Base-by-base conservation (phyloP, 1,140 invertebrate genomes). In the Helicoverpa zea region DNA sequence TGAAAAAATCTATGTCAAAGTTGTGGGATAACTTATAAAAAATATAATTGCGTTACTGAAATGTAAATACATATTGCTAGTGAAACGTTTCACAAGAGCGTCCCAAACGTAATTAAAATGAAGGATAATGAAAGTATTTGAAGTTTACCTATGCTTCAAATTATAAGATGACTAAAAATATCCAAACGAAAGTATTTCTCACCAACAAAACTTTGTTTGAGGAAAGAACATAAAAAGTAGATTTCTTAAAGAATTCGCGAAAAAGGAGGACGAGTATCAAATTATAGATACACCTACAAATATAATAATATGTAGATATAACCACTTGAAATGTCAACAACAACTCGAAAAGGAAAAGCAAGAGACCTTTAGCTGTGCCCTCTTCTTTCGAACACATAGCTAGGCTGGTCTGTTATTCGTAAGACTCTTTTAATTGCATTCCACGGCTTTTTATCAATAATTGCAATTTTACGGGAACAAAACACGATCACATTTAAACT, bases 291-390 rank as follows among this genome's bases (percentile, higher is more conserved):
- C n/a, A 63, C 5, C 61, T 43, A 64, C 43, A 3, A 49, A 66
- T 43, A n/a, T 74, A 23, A 23, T 23, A 23, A 23, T 23, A 59
- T n/a, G 12, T 35, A 59, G 35, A 74, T 66, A 59, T 16, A 18
- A 23, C 2, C 11, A 59, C 10, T 47, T 49, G 18, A 18, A 74
- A 74, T 70, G 51, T 54, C 66, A 74, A 74, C 72, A 16, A 18
- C 54, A 58, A 13, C 52, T 43, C 56, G 30, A 74, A 74, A 58
- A 74, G 54, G 72, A 43, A 16, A 59, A 74, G n/a, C 72, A 58
- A 74, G 72, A 74, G 72, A 74, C 52, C 72, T 74, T 74, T 70
- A 66, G 16, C 23, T 14, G 66, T 74, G 52, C 9, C 72, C 52
- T 74, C 72, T 74, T 74, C 72, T 14, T 59, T 13, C 11, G 72